These are phyloP conservation scores for Phyllostomus discolor DNA, from an alignment of 2,113 vertebrate species.

Conservation along the genomic window DNA sequence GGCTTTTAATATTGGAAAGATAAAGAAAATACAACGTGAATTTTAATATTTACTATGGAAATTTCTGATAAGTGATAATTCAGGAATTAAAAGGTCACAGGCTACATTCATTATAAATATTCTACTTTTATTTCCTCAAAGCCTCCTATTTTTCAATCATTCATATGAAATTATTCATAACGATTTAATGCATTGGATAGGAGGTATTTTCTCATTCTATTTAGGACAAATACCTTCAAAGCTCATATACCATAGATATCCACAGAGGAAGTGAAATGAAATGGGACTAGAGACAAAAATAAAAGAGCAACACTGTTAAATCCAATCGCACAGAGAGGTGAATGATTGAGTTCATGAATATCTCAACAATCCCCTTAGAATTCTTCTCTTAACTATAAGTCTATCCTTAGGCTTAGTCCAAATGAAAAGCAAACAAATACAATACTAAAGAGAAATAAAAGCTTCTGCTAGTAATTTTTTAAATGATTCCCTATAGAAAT, in stretches of 20 bases:
- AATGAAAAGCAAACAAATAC: constrained; percentile 44
- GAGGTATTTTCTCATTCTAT: constrained; percentile 72
- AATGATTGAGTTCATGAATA: constrained; percentile 45
- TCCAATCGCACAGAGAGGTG: constrained; percentile 52
- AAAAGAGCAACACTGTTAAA: background rate
- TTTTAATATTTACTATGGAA: constrained; percentile 71
- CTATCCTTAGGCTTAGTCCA: constrained; percentile 23
- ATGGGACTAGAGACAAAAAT: constrained; percentile 6
- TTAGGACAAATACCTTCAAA: constrained; percentile 75
- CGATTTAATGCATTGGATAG: constrained; percentile 66
- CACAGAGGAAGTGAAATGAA: constrained; percentile 68
- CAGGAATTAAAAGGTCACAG: constrained; percentile 70
- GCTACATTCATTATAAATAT: constrained; percentile 70
- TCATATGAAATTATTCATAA: constrained; percentile 56
- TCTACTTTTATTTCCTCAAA: constrained; percentile 62
- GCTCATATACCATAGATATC: constrained; percentile 54
- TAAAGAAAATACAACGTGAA: constrained; percentile 66
- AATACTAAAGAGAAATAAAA: constrained; percentile 36
- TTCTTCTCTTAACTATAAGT: constrained; percentile 4
- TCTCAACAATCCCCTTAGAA: constrained; percentile 30
- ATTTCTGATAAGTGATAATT: constrained; percentile 61
- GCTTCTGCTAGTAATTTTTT: background rate
- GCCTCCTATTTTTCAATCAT: constrained; percentile 72
- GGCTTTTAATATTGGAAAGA: constrained; percentile 66
- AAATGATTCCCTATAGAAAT: constrained; percentile 37